Conservation (phyloP, 2,888 invertebrate species). For the Latheticus oryzae region DNA sequence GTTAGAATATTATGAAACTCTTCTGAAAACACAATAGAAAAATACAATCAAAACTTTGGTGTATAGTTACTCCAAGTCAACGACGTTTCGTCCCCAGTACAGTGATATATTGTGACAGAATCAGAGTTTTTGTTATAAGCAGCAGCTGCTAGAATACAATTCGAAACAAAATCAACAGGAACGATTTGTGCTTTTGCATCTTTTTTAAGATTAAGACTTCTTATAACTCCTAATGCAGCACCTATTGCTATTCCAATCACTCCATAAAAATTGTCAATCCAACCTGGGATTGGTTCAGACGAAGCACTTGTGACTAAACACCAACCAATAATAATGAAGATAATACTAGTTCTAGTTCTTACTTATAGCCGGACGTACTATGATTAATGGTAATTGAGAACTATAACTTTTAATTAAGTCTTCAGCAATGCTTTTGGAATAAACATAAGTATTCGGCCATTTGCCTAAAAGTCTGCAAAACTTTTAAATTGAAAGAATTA, state of each 20-base stretch:
- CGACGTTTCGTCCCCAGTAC: not conserved
- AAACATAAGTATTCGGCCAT: constrained; percentile 19
- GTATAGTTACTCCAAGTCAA: not conserved
- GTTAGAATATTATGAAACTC: not conserved
- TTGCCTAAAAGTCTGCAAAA: constrained; percentile 10
- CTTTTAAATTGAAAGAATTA: not conserved
- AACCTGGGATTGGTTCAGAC: constrained; percentile 66
- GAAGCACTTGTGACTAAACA: constrained; percentile 53
- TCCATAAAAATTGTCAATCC: constrained; percentile 80
- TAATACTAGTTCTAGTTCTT: not conserved
- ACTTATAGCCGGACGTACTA: constrained; percentile 13
- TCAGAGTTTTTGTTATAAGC: too few species aligned
- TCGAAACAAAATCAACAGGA: constrained; percentile 66
- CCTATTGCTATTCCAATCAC: constrained; percentile 66
- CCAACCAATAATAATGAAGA: too few species aligned
- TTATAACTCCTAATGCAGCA: constrained; percentile 71
- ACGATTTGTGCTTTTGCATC: constrained; percentile 73
- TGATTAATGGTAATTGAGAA: constrained; percentile 1
- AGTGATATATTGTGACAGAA: constrained; percentile 9
- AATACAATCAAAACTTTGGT: not conserved
- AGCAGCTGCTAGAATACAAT: constrained; percentile 8
- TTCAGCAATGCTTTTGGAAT: constrained; percentile 8
- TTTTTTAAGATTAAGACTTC: constrained; percentile 69
- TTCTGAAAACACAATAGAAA: not conserved
- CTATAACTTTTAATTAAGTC: not conserved